Conservation (phyloP, 2,888 invertebrate species). For the Bruchidius siliquastri region DNA sequence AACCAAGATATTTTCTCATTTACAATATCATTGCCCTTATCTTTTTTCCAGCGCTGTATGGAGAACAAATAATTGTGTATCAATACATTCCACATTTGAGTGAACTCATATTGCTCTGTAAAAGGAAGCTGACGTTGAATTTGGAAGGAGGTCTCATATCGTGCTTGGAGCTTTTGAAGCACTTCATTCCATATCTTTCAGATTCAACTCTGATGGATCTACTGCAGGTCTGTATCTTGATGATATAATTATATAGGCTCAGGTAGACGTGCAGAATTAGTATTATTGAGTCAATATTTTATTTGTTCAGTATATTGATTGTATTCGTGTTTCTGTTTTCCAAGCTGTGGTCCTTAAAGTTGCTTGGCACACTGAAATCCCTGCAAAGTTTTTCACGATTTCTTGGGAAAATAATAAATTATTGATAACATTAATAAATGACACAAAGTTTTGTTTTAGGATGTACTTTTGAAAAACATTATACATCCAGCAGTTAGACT, state of each 20-base stretch:
- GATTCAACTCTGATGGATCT: slow-evolving; percentile 85
- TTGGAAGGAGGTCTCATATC: slow-evolving; percentile 87
- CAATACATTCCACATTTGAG: slow-evolving; percentile 89
- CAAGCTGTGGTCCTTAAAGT: too few relatives aligned
- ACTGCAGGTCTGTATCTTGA: slow-evolving; percentile 58
- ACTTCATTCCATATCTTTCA: slow-evolving; percentile 74
- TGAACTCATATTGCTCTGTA: slow-evolving; percentile 76
- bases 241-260: too few relatives aligned
- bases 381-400: too few relatives aligned
- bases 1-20: too few relatives aligned
- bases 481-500: slow-evolving; percentile 78
- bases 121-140: slow-evolving; percentile 73
- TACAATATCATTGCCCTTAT: too few relatives aligned
- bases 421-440: too few relatives aligned
- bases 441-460: slow-evolving; percentile 60
- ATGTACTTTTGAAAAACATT: slow-evolving; percentile 77
- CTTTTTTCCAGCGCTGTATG: slow-evolving; percentile 67
- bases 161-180: slow-evolving; percentile 73
- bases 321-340: too few relatives aligned
- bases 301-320: too few relatives aligned
- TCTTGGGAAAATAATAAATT: too few relatives aligned
- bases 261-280: too few relatives aligned
- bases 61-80: slow-evolving; percentile 79
- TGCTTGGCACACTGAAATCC: too few relatives aligned
- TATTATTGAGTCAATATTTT: too few relatives aligned